Evolutionary conservation across 2,797 vertebrate genomes (phyloP).

Genomic region (Podarcis siculus): DNA sequence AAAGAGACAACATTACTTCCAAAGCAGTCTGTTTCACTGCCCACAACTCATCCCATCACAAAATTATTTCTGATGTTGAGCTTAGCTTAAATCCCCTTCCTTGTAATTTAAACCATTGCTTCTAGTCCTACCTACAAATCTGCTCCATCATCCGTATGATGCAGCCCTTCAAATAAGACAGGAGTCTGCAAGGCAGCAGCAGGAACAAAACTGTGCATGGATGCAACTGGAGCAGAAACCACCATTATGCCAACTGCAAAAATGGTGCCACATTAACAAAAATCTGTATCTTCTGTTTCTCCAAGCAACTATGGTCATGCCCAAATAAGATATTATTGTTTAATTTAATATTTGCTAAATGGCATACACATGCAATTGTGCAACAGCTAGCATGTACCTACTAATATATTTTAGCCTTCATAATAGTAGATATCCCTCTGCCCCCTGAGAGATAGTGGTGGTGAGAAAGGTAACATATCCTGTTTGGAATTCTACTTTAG

Average conservation of each 20-base stretch:
- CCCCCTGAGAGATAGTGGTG: not conserved
- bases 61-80: not conserved
- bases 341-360: not conserved
- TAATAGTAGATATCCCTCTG: too few relatives aligned
- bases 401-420: not conserved
- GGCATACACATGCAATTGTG: not conserved
- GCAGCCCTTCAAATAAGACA: not conserved
- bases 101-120: too few relatives aligned
- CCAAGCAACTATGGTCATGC: not conserved
- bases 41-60: not conserved
- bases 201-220: not conserved
- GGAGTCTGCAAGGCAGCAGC: too few relatives aligned
- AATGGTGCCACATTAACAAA: too few relatives aligned
- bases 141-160: not conserved
- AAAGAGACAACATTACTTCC: not conserved
- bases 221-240: not conserved
- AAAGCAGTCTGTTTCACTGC: not conserved
- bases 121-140: not conserved
- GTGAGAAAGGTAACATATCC: not conserved
- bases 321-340: not conserved
- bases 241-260: not conserved
- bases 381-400: not conserved
- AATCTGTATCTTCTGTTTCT: not conserved
- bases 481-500: not conserved
- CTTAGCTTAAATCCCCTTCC: not conserved